Conservation (phyloP, 2,113 vertebrate genomes). For the Eulacestoma nigropectus region DNA sequence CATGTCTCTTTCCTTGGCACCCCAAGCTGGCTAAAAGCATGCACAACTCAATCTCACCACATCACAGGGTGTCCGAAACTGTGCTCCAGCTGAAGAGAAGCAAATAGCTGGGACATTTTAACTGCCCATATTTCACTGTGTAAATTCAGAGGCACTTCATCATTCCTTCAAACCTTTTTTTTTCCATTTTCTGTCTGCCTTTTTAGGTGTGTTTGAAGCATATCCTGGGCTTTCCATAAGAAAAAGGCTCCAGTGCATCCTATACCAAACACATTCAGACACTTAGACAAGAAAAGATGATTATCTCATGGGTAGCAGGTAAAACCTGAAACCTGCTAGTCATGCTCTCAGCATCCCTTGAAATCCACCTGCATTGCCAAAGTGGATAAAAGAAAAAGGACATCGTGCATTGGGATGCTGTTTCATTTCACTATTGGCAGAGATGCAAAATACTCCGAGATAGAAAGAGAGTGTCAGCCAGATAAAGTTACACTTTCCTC, state of each 20-base stretch:
- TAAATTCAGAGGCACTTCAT: slow-evolving; percentile 77
- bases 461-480: neutral
- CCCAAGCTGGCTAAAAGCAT: slow-evolving; percentile 69
- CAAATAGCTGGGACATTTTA: slow-evolving; percentile 75
- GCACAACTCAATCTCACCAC: slow-evolving; percentile 75
- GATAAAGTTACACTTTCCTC: neutral
- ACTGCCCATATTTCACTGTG: slow-evolving; percentile 73
- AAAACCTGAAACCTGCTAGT: neutral
- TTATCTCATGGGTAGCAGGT: neutral
- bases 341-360: neutral
- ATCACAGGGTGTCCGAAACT: slow-evolving; percentile 52
- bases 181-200: slow-evolving; percentile 47
- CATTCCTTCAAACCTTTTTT: slow-evolving; percentile 57
- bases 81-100: slow-evolving; percentile 71
- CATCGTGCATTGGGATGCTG: neutral
- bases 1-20: slow-evolving; percentile 68
- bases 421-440: neutral
- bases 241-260: neutral
- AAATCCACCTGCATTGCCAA: neutral
- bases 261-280: neutral
- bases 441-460: neutral
- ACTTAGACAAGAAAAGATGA: neutral
- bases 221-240: neutral
- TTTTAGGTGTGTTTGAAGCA: slow-evolving; percentile 14
- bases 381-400: neutral